Base-by-base conservation (phyloP, 92 coral and sea anemone species). In the Micromussa lordhowensis region DNA sequence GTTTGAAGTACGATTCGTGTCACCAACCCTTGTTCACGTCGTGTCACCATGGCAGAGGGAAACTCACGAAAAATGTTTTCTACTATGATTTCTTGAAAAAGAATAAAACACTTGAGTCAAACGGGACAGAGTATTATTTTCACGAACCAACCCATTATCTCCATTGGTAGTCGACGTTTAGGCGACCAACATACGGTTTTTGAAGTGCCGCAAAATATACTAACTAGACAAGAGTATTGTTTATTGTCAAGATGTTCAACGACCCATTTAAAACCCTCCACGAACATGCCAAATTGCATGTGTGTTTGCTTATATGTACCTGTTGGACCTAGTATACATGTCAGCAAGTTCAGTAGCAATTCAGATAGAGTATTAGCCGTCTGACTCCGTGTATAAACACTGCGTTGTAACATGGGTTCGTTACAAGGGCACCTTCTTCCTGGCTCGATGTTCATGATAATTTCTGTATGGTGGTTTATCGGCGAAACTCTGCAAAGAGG, bases 381-480 rank as follows among this genome's bases (percentile, higher is more conserved):
- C 61, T 16, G 61, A 55, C 2, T 55, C 61, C 15, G 63, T 26
- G 30, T 19, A 61, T 24, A 24, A 8, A 5, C 29, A 22, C 10
- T 30, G 18, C 3, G 75, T 30, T 0, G 0, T 17, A 77, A 28
- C 10, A 92, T 92, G 94, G 94, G 94, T 11, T 58, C 92, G 29
- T 68, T 88, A n/a, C 17, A 0, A 0, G 94, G 94, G 6, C 94
- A 92, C 76, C 77, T 83, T 0, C 7, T 92, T 58, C 90, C 94
- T 11, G 94, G 94, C 5, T 18, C 78, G 12, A 57, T 92, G 74
- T 85, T 92, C 24, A 57, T 89, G 4, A 5, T 79, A 11, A 4
- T n/a, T 0, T 83, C 92, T 0, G 16, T 85, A 22, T 92, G 94
- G 94, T 92, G 90, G 92, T 68, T 88, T 49, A 36, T 78, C n/a